Evolutionary conservation across 2,797 vertebrate genomes (phyloP).

Genomic region (Hemibagrus guttatus): DNA sequence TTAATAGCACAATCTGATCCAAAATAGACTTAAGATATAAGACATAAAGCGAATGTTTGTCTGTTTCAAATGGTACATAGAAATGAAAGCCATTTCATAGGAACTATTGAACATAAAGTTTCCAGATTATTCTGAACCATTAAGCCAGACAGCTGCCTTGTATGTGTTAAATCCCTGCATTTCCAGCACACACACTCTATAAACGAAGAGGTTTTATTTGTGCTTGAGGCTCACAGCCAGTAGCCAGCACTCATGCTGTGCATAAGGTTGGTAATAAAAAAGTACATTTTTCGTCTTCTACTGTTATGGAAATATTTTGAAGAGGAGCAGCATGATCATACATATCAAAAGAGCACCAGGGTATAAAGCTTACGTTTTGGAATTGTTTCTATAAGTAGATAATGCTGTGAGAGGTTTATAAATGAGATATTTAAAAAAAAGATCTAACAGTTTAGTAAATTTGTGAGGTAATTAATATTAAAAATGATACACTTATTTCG

Average conservation of each 20-base stretch:
- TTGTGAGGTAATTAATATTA: no score
- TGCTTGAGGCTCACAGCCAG: not conserved
- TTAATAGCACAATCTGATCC: not conserved
- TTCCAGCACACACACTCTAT: not conserved
- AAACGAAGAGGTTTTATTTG: conserved; percentile 14
- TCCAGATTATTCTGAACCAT: not conserved
- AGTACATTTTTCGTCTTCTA: not conserved
- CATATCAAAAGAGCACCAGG: not conserved
- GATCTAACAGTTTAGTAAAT: no score
- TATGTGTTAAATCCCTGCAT: not conserved
- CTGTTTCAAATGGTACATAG: not conserved
- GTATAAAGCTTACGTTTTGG: no score
- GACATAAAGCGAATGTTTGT: not conserved
- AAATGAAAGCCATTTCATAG: not conserved
- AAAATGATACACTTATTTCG: no score
- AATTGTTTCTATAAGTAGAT: no score
- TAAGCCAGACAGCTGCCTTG: not conserved
- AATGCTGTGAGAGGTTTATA: no score
- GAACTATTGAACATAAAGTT: not conserved
- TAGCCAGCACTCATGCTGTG: not conserved
- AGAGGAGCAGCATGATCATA: not conserved
- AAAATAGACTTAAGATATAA: not conserved
- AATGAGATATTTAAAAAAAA: no score
- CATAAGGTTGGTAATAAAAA: not conserved
- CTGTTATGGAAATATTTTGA: not conserved